Base-by-base conservation (phyloP, 1,140 invertebrate genomes). In the Drosophila malerkotliana region DNA sequence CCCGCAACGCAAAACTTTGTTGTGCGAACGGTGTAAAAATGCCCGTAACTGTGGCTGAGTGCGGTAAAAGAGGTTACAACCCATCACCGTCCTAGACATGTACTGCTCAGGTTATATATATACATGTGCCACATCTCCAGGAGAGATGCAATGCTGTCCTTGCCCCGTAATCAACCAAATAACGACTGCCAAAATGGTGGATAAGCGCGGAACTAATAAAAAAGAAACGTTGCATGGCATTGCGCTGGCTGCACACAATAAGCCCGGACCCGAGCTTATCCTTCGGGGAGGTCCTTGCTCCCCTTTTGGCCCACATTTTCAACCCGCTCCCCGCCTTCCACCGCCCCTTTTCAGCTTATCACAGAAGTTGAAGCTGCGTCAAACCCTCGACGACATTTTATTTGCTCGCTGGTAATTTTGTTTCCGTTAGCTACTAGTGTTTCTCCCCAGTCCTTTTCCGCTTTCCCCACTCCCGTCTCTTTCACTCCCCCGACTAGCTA, bases 341-440 rank as follows among this genome's bases (percentile, higher is more conserved):
- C 6, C 34, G 8, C 8, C 15, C 41, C 14, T 44, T 44, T 7
- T 21, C 30, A 47, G n/a, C 55, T 87, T 85, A 85, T 87, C 81
- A 61, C 64, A 68, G 61, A 49, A 68, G 67, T 76, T 85, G 76
- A 64, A 80, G 73, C 73, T 66, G 74, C 82, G 71, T 72, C 61
- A 80, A 85, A 85, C 83, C 82, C 82, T 82, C 83, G 71, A 88
- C 83, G 76, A 88, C 82, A 88, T 85, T 85, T 85, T 85, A 85
- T 85, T 85, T 76, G 83, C 83, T 82, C 52, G 74, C 74, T 82
- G 82, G 82, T 88, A 82, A 88, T 88, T 87, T 88, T 64, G 71
- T 82, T 87, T 83, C 83, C 71, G 59, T 87, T 83, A 77, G 66
- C 79, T 64, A 69, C 62, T 88, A 88, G 82, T 82, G 77, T 74